Evolutionary conservation across 2,797 vertebrate genomes (phyloP), one percentile per base, ranked within the genome.

Genomic region (Sarcophilus harrisii): DNA sequence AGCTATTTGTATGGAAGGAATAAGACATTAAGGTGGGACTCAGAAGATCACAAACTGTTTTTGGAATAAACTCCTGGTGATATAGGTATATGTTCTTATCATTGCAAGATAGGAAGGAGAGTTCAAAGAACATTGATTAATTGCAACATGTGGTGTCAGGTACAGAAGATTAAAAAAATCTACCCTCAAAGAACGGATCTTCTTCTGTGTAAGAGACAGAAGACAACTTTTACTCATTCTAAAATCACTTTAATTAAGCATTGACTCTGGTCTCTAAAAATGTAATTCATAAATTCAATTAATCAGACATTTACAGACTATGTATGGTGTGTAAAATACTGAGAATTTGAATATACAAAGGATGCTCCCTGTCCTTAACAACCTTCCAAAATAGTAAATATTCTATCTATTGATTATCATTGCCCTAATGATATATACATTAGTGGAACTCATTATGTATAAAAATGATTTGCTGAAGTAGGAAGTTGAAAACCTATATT

Each of bases 201-300:
- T 81, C n/a, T 38, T 38, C n/a, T 73, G 66, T 38, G 45, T 45
- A 45, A 81, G 5, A 38, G 5, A 55, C 16, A 94, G 57, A 11
- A 27, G 10, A 45, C 96, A 93, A 87, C 1, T 52, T 57, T 21
- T 32, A 55, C n/a, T 90, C 57, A 45, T 81, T 27, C 32, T 58
- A 94, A 95, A 95, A 54, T 38, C 54, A 32, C 6, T 91, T 93
- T 92, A 57, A 58, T 90, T 60, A 91, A 62, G 57, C 1, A 58
- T n/a, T 10, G 1, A 18, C 28, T 21, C 45, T 2, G 49, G 29
- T 5, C 66, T 95, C 62, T 16, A 45, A 81, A 45, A 45, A 45
- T 45, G 45, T 81, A 45, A 38, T 27, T 81, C 18, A 27, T 10
- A 38, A 38, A 90, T 10, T 57, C 62, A 59, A 66, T 90, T 60